Evolutionary conservation across 2,797 vertebrate species (phyloP).

Genomic region (Dipus sagitta): DNA sequence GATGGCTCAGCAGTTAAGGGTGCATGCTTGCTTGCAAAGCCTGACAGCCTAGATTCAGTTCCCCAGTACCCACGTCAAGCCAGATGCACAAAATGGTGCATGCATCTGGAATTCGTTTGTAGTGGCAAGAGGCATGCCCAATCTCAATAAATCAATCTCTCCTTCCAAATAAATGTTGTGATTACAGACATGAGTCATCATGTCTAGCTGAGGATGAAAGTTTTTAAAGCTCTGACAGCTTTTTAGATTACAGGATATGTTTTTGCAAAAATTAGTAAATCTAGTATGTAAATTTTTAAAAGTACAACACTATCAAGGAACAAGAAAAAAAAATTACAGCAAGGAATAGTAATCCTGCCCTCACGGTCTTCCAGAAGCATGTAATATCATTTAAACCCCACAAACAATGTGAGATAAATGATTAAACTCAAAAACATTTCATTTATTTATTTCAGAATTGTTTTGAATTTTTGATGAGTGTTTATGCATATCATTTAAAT

Average conservation of each 20-base stretch:
- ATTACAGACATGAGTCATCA: no score
- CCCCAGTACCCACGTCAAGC: not conserved
- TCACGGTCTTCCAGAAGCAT: not conserved
- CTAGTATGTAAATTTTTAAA: not conserved
- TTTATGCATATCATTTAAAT: not conserved
- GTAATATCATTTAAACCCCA: slow-evolving; percentile 8
- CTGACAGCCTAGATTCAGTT: not conserved
- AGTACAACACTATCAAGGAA: not conserved
- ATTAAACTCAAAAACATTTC: slow-evolving; percentile 29
- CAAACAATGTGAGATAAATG: slow-evolving; percentile 17
- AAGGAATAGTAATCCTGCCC: not conserved
- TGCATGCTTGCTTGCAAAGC: no score
- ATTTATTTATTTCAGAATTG: not conserved
- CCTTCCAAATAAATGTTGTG: not conserved
- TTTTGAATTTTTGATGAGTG: not conserved
- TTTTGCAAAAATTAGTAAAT: slow-evolving; percentile 28
- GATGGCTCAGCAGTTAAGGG: no score
- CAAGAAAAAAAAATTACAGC: not conserved
- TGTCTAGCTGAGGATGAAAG: not conserved
- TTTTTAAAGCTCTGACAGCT: not conserved
- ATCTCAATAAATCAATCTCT: no score
- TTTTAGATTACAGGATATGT: not conserved
- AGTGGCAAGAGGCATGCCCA: no score
- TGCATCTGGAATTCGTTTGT: no score
- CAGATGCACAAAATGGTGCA: no score